Percentiles rank a stretch among this genome's conserved stretches.
Evolutionary conservation across 2,888 invertebrate genomes (phyloP).

Genomic region (Lottia scabra): DNA sequence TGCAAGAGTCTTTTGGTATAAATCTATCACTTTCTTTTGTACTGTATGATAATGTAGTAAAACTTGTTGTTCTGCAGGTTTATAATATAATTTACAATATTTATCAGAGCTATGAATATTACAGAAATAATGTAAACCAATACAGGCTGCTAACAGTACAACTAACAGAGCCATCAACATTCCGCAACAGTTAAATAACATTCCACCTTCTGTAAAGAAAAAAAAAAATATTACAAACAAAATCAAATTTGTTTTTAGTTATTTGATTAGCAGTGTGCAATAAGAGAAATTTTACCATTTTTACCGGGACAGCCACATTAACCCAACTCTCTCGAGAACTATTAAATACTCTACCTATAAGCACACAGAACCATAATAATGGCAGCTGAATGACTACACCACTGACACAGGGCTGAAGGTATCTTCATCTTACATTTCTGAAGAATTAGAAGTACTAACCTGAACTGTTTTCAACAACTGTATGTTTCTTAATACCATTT

Average conservation of each 20-base stretch:
- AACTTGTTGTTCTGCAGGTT: conserved; percentile 9
- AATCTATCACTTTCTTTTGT: background rate
- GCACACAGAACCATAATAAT: too few species aligned
- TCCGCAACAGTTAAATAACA: conserved; percentile 14
- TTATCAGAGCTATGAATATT: conserved; percentile 18
- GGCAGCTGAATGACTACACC: too few species aligned
- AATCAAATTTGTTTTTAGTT: too few species aligned
- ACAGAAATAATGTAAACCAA: conserved; percentile 29
- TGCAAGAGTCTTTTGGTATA: background rate
- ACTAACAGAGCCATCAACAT: conserved; percentile 24
- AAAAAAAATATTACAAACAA: too few species aligned
- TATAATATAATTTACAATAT: conserved; percentile 14
- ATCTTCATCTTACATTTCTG: too few species aligned
- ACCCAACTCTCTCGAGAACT: too few species aligned
- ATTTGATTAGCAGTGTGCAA: too few species aligned
- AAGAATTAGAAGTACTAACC: too few species aligned
- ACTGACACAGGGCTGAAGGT: too few species aligned
- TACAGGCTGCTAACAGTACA: conserved; percentile 21
- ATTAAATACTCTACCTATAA: too few species aligned
- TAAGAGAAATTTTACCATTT: too few species aligned
- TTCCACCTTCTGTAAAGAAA: conserved; percentile 17
- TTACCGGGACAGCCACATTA: too few species aligned
- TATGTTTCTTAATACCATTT: background rate
- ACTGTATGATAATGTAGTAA: background rate
- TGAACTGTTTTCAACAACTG: background rate